Evolutionary conservation across 2,113 vertebrate genomes (phyloP), one percentile per base, ranked within the genome.

Genomic region (Sakesphorus luctuosus): DNA sequence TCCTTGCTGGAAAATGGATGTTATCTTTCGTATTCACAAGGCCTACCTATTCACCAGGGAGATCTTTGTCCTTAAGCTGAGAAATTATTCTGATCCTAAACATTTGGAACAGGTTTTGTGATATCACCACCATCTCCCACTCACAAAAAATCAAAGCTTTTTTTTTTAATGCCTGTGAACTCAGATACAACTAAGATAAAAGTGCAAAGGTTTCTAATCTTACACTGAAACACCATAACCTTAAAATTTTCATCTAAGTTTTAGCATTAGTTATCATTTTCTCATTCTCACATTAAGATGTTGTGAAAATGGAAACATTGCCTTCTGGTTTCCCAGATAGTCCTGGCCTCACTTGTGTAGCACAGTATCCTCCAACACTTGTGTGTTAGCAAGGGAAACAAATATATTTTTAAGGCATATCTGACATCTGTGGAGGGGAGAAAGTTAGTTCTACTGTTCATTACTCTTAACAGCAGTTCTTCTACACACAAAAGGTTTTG

Each of bases 401-500:
- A 77, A 20, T 33, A 10, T 82, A 82, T 92, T 75, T 93, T 76
- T 84, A 88, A 89, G n/a, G 23, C 31, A 65, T 25, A 47, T 46
- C 23, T 95, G 77, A 89, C 35, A 65, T 50, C 38, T 77, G 26
- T 35, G 61, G 38, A 67, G 44, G 24, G 29, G 11, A 90, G 17
- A 56, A 67, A 77, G 65, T 82, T 72, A 68, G 65, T 79, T 95
- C 89, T 94, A 83, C 68, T 84, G 56, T 92, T 92, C 67, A 76
- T 94, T 88, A 93, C 89, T 69, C 88, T 80, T 90, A 92, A 88
- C 46, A 85, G 36, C 59, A 71, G 17, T 52, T 90, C 35, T 84
- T 88, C 83, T 75, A 11, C 72, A 58, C 52, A 84, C 73, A 81
- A 68, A 83, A 87, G 46, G 4, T 56, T 94, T 91, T 86, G 28